Evolutionary conservation across 2,888 invertebrate genomes (phyloP).

Genomic region (Oxycera nigricornis): DNA sequence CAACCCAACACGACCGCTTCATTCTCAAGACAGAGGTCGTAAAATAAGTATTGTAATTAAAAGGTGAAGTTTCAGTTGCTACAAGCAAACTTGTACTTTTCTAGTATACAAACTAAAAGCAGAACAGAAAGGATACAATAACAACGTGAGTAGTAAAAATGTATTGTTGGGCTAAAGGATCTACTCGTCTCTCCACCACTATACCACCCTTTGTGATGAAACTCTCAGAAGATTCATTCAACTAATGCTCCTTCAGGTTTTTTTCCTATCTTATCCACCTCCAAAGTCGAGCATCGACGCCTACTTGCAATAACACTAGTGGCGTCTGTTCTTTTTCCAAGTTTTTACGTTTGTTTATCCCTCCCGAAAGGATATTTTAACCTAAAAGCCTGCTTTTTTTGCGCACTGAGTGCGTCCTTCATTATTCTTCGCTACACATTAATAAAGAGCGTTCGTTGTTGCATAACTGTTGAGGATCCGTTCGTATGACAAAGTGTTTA

Average conservation of each 20-base stretch:
- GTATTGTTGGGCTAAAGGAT: conserved; percentile 11
- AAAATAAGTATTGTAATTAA: conserved; percentile 20
- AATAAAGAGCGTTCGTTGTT: conserved; percentile 31
- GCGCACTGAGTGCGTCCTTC: conserved; percentile 29
- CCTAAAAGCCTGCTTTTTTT: conserved; percentile 37
- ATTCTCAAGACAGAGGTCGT: neutral
- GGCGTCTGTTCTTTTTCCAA: conserved; percentile 30
- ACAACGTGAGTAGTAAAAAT: neutral
- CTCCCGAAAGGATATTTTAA: conserved; percentile 32
- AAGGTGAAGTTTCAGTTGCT: neutral
- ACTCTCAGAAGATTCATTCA: conserved; percentile 12
- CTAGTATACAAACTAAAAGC: neutral
- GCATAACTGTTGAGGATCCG: conserved; percentile 8
- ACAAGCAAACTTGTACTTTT: neutral
- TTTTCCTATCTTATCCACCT: neutral
- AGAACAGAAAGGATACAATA: neutral
- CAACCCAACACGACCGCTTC: neutral
- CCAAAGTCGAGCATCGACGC: conserved; percentile 9
- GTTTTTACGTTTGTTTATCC: conserved; percentile 29
- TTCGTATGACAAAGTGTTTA: conserved; percentile 25
- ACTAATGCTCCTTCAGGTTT: conserved; percentile 8
- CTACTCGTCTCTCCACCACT: neutral
- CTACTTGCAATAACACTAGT: conserved; percentile 20
- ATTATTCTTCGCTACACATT: conserved; percentile 34
- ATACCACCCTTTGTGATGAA: neutral